Percentiles rank a stretch among this genome's conserved stretches.
Evolutionary conservation across 2,797 vertebrate species (phyloP).

Genomic region (Prionace glauca): DNA sequence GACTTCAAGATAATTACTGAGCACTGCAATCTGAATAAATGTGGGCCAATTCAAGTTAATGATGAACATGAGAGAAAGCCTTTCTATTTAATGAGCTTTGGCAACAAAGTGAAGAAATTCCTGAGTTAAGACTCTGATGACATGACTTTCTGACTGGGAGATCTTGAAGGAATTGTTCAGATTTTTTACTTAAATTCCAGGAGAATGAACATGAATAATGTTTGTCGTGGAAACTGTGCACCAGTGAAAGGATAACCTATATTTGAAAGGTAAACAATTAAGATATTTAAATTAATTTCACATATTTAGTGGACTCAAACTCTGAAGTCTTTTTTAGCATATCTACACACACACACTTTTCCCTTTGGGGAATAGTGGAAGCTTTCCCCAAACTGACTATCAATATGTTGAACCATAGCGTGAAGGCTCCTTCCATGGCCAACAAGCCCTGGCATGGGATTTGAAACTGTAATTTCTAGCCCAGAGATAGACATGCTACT

Average conservation of each 20-base stretch:
- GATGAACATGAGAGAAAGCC: background rate
- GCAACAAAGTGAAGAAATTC: background rate
- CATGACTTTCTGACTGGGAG: background rate
- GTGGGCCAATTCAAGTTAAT: constrained; percentile 3
- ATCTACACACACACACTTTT: no score
- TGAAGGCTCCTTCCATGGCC: no score
- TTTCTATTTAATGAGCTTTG: constrained; percentile 16
- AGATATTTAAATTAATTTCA: background rate
- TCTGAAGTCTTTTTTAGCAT: background rate
- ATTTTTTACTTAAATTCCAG: background rate
- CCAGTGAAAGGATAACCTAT: background rate
- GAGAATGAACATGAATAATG: background rate
- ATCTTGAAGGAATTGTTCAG: background rate
- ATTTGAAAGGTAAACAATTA: background rate
- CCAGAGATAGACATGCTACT: no score
- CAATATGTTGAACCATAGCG: no score
- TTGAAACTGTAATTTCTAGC: no score
- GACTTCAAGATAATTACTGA: constrained; percentile 1
- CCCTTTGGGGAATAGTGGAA: no score
- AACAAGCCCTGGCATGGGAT: no score
- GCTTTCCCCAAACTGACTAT: no score
- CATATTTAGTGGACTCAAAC: background rate
- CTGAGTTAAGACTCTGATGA: background rate
- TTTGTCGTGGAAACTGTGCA: background rate
- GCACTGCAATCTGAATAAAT: background rate